These are phyloP conservation scores for Drosophila nr. perissopoda DNA, from an alignment of 2,888 invertebrate genomes.

Conservation along the genomic window DNA sequence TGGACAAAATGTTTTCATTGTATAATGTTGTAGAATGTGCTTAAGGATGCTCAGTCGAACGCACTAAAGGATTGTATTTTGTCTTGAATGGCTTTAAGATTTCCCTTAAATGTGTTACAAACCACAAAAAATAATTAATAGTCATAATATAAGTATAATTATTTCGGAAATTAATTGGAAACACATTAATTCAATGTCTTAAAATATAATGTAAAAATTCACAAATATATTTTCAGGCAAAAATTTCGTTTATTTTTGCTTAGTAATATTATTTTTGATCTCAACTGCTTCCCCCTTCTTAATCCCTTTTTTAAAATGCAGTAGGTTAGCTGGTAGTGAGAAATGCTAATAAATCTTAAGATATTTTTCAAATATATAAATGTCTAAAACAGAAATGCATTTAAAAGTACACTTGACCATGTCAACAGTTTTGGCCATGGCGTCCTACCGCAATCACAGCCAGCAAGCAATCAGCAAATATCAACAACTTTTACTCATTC, in stretches of 20 bases:
- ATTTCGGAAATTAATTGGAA: not conserved
- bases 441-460: conserved; percentile 51
- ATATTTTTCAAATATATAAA: not conserved
- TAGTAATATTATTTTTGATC: not conserved
- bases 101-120: not conserved
- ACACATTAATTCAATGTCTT: not conserved
- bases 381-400: conserved; percentile 14
- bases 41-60: not conserved
- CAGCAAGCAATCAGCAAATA: conserved; percentile 76
- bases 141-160: not conserved
- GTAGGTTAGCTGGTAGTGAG: not conserved
- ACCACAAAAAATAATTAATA: not conserved
- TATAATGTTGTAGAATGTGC: conserved; percentile 20
- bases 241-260: not conserved
- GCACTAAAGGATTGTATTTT: not conserved
- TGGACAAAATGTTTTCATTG: conserved; percentile 56
- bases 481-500: conserved; percentile 76
- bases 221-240: not conserved
- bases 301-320: not conserved
- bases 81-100: not conserved
- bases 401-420: conserved; percentile 29
- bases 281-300: not conserved
- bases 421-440: conserved; percentile 25
- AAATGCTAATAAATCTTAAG: not conserved
- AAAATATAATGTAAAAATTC: not conserved